A percentile compares a stretch with the other conserved stretches of the same genome.
Conservation (phyloP, 2,797 vertebrate species). For the Cirrhinus mrigala region DNA sequence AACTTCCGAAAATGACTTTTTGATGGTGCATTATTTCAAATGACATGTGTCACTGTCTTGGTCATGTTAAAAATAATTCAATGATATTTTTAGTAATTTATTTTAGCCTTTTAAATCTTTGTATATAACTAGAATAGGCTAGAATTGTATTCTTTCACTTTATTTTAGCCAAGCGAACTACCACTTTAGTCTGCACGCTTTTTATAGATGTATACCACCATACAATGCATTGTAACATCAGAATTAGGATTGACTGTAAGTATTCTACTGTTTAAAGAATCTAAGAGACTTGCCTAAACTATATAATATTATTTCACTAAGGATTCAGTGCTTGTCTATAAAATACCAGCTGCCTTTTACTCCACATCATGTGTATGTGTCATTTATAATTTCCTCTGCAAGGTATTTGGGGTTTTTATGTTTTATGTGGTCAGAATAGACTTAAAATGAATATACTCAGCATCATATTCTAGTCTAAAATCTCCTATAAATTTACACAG, state of each 20-base stretch:
- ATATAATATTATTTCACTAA: constrained; percentile 64
- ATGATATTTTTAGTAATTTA: constrained; percentile 83
- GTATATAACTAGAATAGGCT: constrained; percentile 68
- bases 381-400: constrained; percentile 26
- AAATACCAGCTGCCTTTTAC: constrained; percentile 69
- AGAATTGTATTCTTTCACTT: constrained; percentile 72
- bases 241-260: constrained; percentile 58
- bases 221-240: constrained; percentile 51
- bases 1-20: constrained; percentile 54
- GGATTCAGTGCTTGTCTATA: constrained; percentile 57
- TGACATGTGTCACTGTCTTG: constrained; percentile 62
- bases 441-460: background rate
- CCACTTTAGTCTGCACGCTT: constrained; percentile 61
- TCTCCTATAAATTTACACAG: background rate
- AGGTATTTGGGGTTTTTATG: background rate
- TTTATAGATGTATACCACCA: constrained; percentile 64
- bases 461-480: background rate
- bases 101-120: constrained; percentile 82
- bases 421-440: background rate
- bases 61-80: constrained; percentile 59
- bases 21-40: constrained; percentile 62
- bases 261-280: constrained; percentile 53
- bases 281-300: constrained; percentile 63
- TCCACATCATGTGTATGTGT: constrained; percentile 28
- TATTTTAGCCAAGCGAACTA: constrained; percentile 63